phyloP scores from a whole-genome alignment of 2,888 invertebrate species.

The Thymelicus acteon region DNA sequence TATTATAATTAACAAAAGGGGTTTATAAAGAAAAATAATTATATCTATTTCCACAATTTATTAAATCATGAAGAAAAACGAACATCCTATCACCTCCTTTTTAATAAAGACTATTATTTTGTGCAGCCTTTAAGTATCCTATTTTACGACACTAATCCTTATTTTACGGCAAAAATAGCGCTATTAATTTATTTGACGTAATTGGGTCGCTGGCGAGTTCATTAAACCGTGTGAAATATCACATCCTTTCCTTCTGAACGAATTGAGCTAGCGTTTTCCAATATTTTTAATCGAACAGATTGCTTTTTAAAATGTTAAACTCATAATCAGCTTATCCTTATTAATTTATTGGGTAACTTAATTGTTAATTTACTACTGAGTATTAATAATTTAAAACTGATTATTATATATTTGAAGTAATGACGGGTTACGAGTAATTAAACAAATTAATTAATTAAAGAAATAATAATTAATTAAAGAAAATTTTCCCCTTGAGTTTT shows the following conservation, averaged over 20 bases:
- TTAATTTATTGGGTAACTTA: background rate
- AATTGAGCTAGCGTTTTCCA: slow-evolving; percentile 45
- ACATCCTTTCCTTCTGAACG: slow-evolving; percentile 58
- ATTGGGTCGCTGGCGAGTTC: slow-evolving; percentile 63
- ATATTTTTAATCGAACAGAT: slow-evolving; percentile 55
- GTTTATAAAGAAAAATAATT: too few species aligned
- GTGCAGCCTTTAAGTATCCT: slow-evolving; percentile 5
- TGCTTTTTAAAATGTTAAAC: slow-evolving; percentile 17
- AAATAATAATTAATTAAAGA: too few species aligned
- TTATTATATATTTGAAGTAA: too few species aligned
- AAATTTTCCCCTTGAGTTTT: too few species aligned
- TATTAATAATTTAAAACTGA: too few species aligned
- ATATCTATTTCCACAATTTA: too few species aligned
- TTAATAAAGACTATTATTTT: background rate
- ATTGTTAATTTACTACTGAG: background rate
- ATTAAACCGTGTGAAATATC: slow-evolving; percentile 66
- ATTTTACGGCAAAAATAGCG: slow-evolving; percentile 36
- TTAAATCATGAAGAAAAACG: background rate
- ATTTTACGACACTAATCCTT: slow-evolving; percentile 28
- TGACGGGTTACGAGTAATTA: background rate
- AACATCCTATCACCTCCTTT: background rate
- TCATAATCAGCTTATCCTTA: background rate
- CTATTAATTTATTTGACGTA: slow-evolving; percentile 51
- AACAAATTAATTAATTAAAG: slow-evolving; percentile 1
- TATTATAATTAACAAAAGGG: too few species aligned